These are phyloP conservation scores for Melangyna quadrimaculata DNA, from an alignment of 2,888 invertebrate species.

Conservation along the genomic window DNA sequence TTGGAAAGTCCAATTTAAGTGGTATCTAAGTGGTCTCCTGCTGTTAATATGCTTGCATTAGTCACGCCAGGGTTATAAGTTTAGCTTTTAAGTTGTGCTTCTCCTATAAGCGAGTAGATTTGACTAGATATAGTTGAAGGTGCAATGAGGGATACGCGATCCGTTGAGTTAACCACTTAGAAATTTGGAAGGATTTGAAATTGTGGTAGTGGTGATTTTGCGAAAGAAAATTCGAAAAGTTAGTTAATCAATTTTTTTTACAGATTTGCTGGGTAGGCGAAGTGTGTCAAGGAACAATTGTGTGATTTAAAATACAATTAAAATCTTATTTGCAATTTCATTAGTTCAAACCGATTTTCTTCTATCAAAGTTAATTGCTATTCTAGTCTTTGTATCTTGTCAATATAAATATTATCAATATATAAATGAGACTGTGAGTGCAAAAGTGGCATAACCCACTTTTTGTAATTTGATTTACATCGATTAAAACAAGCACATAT, in stretches of 20 bases:
- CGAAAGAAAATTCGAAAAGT: neutral
- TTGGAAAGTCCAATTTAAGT: constrained; percentile 33
- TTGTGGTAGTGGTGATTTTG: neutral
- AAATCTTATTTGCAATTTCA: no score
- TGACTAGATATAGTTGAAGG: constrained; percentile 19
- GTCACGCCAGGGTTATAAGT: constrained; percentile 39
- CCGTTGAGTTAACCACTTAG: constrained; percentile 8
- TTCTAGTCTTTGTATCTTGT: no score
- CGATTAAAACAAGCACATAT: no score
- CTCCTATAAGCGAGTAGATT: neutral
- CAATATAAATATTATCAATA: no score
- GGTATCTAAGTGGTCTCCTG: constrained; percentile 3
- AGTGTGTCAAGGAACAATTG: no score
- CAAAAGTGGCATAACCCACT: no score
- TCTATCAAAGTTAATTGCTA: no score
- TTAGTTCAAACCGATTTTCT: no score
- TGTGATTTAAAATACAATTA: no score
- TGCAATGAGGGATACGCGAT: constrained; percentile 19
- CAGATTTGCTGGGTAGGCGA: neutral
- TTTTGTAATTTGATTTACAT: no score
- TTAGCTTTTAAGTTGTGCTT: constrained; percentile 9
- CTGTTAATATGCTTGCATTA: constrained; percentile 24
- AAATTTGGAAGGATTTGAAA: neutral
- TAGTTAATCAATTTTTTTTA: no score
- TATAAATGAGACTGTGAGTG: no score